phyloP scores from a whole-genome alignment of 2,888 invertebrate genomes.

The Pheosia tremula region DNA sequence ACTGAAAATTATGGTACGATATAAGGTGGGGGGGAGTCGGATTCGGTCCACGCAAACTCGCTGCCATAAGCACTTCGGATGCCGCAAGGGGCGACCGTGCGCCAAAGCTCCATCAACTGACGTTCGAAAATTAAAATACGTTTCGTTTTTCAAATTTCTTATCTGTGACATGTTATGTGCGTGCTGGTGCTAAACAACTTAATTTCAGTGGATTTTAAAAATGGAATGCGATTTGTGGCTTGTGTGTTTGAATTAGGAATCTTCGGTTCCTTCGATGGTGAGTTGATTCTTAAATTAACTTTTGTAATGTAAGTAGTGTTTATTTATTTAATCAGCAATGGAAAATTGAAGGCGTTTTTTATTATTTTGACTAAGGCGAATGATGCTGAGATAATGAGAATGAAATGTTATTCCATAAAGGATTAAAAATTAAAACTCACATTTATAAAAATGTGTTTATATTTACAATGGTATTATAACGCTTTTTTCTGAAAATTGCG shows the following conservation, averaged over 20 bases:
- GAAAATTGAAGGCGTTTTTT: background rate
- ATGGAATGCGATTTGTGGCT: conserved; percentile 35
- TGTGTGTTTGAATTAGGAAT: conserved; percentile 35
- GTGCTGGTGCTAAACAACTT: conserved; percentile 30
- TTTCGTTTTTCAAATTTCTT: conserved; percentile 22
- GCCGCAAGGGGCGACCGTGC: conserved; percentile 52
- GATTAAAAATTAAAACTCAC: too few relatives aligned
- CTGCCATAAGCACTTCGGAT: conserved; percentile 59
- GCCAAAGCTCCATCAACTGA: conserved; percentile 33
- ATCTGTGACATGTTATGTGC: conserved; percentile 36
- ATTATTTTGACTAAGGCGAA: background rate
- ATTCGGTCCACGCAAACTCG: conserved; percentile 48
- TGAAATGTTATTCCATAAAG: too few relatives aligned
- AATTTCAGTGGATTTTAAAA: conserved; percentile 30
- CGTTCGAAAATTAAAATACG: conserved; percentile 30
- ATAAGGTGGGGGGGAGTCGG: conserved; percentile 40
- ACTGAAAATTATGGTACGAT: conserved; percentile 56
- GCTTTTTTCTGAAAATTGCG: too few relatives aligned
- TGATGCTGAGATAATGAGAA: background rate
- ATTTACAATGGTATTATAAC: too few relatives aligned
- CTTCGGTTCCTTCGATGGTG: conserved; percentile 41
- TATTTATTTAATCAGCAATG: background rate
- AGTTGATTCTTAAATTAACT: conserved; percentile 22
- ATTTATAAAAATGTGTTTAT: too few relatives aligned
- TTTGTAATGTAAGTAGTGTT: background rate